These are phyloP conservation scores for Melanotaenia trifasciata DNA, from an alignment of 2,797 vertebrate species.

Conservation along the genomic window DNA sequence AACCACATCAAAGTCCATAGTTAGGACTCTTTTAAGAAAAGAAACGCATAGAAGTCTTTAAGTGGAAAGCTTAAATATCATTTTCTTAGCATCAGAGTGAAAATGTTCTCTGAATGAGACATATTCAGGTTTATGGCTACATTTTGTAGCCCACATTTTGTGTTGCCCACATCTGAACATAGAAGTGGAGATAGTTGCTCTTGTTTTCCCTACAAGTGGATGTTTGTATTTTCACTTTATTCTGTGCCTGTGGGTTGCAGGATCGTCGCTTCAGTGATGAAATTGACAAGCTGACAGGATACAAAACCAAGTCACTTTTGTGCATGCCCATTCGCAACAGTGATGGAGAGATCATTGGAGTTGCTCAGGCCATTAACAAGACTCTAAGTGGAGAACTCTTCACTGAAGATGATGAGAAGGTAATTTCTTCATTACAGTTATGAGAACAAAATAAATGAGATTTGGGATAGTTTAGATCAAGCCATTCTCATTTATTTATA, in stretches of 20 bases:
- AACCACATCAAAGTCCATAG: background rate
- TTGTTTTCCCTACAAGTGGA: conserved; percentile 15
- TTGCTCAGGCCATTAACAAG: conserved; percentile 98
- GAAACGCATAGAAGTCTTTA: background rate
- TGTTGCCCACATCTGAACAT: conserved; percentile 17
- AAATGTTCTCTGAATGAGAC: background rate
- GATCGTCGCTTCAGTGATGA: conserved; percentile 98
- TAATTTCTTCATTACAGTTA: conserved; percentile 48
- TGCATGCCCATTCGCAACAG: conserved; percentile 98
- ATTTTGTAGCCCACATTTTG: background rate
- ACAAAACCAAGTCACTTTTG: conserved; percentile 97
- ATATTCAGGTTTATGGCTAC: background rate
- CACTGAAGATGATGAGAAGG: conserved; percentile 95
- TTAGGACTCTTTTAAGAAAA: background rate
- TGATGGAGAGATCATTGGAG: conserved; percentile 95
- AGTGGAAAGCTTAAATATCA: background rate
- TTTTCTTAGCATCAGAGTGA: background rate
- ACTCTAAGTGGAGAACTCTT: conserved; percentile 91
- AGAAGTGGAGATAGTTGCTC: background rate
- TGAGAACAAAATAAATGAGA: conserved; percentile 16
- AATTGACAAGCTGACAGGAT: conserved; percentile 97
- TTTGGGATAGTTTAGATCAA: conserved; percentile 8
- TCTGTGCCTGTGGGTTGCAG: conserved; percentile 73
- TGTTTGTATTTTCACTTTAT: conserved; percentile 26
- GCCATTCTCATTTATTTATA: conserved; percentile 7